Evolutionary conservation across 2,888 invertebrate species (phyloP).

Genomic region (Lordiphosa andalusiaca): DNA sequence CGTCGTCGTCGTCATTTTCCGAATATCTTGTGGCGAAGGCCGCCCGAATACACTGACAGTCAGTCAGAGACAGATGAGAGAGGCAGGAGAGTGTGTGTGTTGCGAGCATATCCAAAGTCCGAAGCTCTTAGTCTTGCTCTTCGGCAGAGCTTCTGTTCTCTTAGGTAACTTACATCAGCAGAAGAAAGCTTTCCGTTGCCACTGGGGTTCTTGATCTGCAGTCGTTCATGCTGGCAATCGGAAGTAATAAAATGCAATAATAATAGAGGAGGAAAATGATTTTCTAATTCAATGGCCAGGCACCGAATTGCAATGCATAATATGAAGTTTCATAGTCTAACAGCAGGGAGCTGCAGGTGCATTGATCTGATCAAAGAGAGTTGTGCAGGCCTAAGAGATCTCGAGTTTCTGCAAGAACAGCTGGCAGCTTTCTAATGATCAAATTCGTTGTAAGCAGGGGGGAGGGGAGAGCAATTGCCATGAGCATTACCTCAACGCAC

Average conservation of each 20-base stretch:
- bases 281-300: slow-evolving; percentile 35
- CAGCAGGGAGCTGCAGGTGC: slow-evolving; percentile 45
- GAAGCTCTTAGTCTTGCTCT: slow-evolving; percentile 34
- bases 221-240: slow-evolving; percentile 44
- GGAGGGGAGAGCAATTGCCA: slow-evolving; percentile 14
- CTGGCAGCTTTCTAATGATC: slow-evolving; percentile 57
- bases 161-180: slow-evolving; percentile 23
- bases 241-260: slow-evolving; percentile 67
- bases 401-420: slow-evolving; percentile 1
- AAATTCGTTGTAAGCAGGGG: slow-evolving; percentile 39
- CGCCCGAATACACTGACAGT: neutral
- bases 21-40: slow-evolving; percentile 38
- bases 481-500: slow-evolving; percentile 49
- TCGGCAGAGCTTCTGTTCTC: slow-evolving; percentile 4
- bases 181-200: slow-evolving; percentile 32
- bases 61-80: slow-evolving; percentile 25
- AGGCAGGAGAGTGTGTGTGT: neutral
- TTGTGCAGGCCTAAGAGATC: slow-evolving; percentile 1
- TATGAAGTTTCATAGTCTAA: slow-evolving; percentile 20
- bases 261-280: slow-evolving; percentile 39
- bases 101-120: neutral
- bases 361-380: slow-evolving; percentile 39
- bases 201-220: slow-evolving; percentile 13
- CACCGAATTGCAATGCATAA: slow-evolving; percentile 36
- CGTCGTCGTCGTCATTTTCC: slow-evolving; percentile 42